A percentile compares a stretch with the other conserved stretches of the same genome.
Evolutionary conservation across 2,888 invertebrate species (phyloP).

Genomic region (Philhelius pedissequus): DNA sequence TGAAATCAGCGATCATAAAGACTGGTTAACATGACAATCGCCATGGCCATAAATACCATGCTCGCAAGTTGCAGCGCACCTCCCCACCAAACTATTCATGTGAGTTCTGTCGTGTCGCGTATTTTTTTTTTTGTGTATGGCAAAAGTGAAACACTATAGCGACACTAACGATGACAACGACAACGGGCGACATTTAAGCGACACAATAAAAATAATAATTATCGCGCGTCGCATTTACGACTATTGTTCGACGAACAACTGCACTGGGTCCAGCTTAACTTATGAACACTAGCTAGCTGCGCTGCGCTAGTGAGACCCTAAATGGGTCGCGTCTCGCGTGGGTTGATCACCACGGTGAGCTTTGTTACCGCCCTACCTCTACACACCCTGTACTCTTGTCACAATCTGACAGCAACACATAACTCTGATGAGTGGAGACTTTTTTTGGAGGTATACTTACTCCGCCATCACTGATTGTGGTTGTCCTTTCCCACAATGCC

Average conservation of each 20-base stretch:
- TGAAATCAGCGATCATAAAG: slow-evolving; percentile 59
- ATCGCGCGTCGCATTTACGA: slow-evolving; percentile 64
- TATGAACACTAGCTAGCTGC: neutral
- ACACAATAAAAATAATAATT: slow-evolving; percentile 68
- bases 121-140: no score
- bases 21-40: slow-evolving; percentile 66
- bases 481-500: slow-evolving; percentile 15
- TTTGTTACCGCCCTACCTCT: slow-evolving; percentile 44
- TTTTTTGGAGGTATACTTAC: slow-evolving; percentile 31
- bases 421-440: slow-evolving; percentile 52
- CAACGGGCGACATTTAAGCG: slow-evolving; percentile 62
- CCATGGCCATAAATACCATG: slow-evolving; percentile 53
- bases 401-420: slow-evolving; percentile 3
- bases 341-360: slow-evolving; percentile 37
- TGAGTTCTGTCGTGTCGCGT: neutral
- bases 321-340: slow-evolving; percentile 51
- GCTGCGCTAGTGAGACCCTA: slow-evolving; percentile 16
- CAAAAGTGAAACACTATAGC: slow-evolving; percentile 21
- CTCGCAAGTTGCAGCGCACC: neutral
- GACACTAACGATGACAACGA: slow-evolving; percentile 56
- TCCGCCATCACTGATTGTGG: slow-evolving; percentile 15
- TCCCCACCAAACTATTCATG: neutral
- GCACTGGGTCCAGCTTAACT: slow-evolving; percentile 16
- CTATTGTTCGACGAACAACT: slow-evolving; percentile 44
- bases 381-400: neutral